Evolutionary conservation across 2,888 invertebrate species (phyloP), one percentile per base, ranked within the genome.

Genomic region (Sarcophaga carnaria): DNA sequence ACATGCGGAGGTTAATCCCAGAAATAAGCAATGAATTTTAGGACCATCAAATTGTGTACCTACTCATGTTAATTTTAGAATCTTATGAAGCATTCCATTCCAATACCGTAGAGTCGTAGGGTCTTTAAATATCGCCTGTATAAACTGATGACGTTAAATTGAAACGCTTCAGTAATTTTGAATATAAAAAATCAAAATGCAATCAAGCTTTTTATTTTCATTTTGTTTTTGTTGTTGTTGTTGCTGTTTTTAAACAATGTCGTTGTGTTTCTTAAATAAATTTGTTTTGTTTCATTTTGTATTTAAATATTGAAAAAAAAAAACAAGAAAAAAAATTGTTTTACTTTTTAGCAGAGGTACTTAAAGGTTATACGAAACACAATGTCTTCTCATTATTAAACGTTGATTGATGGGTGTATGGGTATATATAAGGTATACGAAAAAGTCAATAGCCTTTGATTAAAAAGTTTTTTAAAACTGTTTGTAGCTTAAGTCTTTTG

Each of bases 81-180:
- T 6, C 37, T 5, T 37, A 27, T 27, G 27, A 8, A 37, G 1
- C 37, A 8, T 37, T 37, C 6, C 37, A 37, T 37, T 37, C 37
- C 0, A 37, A 37, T 37, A 37, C 8, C 37, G 37, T 37, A 37
- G 10, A 37, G 37, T 10, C 10, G 37, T 37, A 37, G 37, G 37
- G 37, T 10, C 37, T 37, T 10, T 10, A 37, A 37, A 37, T 37
- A 37, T 37, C 54, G 54, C 17, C 54, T 54, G 17, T 67, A 80
- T 83, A 75, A 80, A 80, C 69, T 83, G 80, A 76, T 60, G 82
- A 60, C 76, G 74, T 25, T 69, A 59, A 81, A 74, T 86, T 83
- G 49, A 85, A 84, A 90, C 91, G 92, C 91, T 92, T 92, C 92
- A 92, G 90, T 91, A 91, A 92, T 89, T 91, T 89, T 78, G 89